Percentiles rank a stretch among this genome's conserved stretches.
Evolutionary conservation across 2,888 invertebrate genomes (phyloP).

Genomic region (Cerastis rubricosa): DNA sequence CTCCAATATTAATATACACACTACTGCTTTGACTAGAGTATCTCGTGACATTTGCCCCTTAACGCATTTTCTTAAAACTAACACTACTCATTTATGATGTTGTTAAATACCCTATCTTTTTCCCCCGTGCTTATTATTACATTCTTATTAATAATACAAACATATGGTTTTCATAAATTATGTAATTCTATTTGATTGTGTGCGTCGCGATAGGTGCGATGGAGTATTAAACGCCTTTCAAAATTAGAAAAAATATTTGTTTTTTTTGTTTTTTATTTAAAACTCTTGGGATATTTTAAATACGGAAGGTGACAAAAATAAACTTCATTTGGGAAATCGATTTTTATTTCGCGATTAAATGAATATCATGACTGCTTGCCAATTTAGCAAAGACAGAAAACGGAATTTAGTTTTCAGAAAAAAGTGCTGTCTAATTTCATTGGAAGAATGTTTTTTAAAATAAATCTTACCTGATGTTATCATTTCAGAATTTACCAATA

Average conservation of each 20-base stretch:
- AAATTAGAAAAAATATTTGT: neutral
- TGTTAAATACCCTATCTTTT: slow-evolving; percentile 3
- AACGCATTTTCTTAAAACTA: slow-evolving; percentile 22
- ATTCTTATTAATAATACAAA: slow-evolving; percentile 18
- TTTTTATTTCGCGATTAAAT: neutral
- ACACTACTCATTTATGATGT: slow-evolving; percentile 2
- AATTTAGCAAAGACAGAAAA: neutral
- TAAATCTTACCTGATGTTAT: neutral
- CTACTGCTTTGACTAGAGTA: slow-evolving; percentile 77
- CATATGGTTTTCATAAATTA: neutral
- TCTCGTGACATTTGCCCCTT: slow-evolving; percentile 52
- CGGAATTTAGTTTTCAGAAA: too few relatives aligned
- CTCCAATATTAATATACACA: slow-evolving; percentile 71
- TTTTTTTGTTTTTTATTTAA: neutral
- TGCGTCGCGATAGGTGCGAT: slow-evolving; percentile 1
- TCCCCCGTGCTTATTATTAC: slow-evolving; percentile 4
- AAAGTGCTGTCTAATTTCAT: too few relatives aligned
- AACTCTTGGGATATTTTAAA: neutral
- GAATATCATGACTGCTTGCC: neutral
- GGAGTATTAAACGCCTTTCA: slow-evolving; percentile 1
- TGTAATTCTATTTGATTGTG: slow-evolving; percentile 1
- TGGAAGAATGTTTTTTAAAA: neutral
- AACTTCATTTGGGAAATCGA: neutral
- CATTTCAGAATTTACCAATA: neutral
- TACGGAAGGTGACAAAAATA: too few relatives aligned